These are phyloP conservation scores for Ashinkailepas kermadecensis DNA, from an alignment of 2,888 invertebrate species.

Conservation along the genomic window DNA sequence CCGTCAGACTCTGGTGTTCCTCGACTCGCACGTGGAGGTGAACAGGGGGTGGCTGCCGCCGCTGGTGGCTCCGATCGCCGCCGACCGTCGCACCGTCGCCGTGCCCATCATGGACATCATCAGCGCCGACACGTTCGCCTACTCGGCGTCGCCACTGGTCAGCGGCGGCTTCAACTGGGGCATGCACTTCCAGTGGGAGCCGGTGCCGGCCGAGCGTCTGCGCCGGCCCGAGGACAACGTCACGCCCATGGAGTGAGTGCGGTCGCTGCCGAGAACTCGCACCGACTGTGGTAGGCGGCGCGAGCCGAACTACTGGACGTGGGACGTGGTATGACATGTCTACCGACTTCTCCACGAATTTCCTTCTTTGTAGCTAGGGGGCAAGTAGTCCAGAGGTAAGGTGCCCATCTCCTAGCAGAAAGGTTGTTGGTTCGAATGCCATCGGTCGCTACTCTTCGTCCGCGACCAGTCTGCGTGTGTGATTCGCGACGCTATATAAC, in stretches of 20 bases:
- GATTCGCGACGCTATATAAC: no score
- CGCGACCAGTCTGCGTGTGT: no score
- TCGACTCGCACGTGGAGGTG: slow-evolving; percentile 5
- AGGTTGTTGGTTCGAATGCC: no score
- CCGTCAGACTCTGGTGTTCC: not conserved
- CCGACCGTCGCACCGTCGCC: slow-evolving; percentile 57
- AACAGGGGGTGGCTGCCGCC: slow-evolving; percentile 87
- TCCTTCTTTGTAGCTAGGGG: no score
- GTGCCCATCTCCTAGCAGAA: no score
- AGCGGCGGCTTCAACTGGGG: slow-evolving; percentile 98
- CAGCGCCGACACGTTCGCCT: slow-evolving; percentile 87
- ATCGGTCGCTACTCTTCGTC: no score
- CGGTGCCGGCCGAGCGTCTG: slow-evolving; percentile 61
- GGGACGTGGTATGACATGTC: no score
- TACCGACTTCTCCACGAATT: no score
- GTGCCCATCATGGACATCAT: slow-evolving; percentile 95
- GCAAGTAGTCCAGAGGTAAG: no score
- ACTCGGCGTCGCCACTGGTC: slow-evolving; percentile 81
- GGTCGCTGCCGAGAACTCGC: no score
- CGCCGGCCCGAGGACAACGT: slow-evolving; percentile 59
- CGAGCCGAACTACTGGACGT: no score
- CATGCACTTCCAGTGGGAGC: slow-evolving; percentile 90
- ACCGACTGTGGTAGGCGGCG: no score
- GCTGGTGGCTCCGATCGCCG: slow-evolving; percentile 61
- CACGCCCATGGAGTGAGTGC: slow-evolving; percentile 58